A percentile compares a stretch with the other conserved stretches of the same genome.
These are phyloP conservation scores for Lasioglossum oenotherae DNA, from an alignment of 2,888 invertebrate genomes.

Conservation along the genomic window DNA sequence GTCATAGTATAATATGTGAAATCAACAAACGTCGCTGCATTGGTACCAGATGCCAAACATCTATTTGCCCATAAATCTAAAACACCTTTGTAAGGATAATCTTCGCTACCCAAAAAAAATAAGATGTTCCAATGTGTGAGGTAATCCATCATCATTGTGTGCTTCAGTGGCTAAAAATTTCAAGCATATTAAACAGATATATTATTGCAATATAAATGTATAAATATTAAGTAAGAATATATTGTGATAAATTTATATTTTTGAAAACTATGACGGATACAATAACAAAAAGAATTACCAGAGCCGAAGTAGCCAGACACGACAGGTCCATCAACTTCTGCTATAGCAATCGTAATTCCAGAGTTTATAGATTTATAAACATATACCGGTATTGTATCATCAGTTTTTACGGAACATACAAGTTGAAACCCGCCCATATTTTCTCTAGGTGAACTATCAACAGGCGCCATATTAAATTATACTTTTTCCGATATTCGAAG, in stretches of 20 bases:
- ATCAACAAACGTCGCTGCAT: slow-evolving; percentile 95
- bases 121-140: slow-evolving; percentile 96
- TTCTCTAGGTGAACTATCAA: slow-evolving; percentile 80
- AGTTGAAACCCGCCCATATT: slow-evolving; percentile 85
- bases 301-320: slow-evolving; percentile 95
- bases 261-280: background rate
- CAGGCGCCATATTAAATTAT: slow-evolving; percentile 79
- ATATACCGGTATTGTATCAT: slow-evolving; percentile 90
- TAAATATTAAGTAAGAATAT: background rate
- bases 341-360: slow-evolving; percentile 92
- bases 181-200: background rate
- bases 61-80: slow-evolving; percentile 95
- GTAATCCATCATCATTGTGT: slow-evolving; percentile 95
- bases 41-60: slow-evolving; percentile 95
- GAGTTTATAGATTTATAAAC: slow-evolving; percentile 93
- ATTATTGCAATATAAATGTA: background rate
- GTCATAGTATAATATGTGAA: slow-evolving; percentile 96
- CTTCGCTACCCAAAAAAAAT: slow-evolving; percentile 96
- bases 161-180: slow-evolving; percentile 92
- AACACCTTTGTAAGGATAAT: slow-evolving; percentile 95
- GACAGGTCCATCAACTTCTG: slow-evolving; percentile 95
- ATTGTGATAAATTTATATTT: slow-evolving; percentile 9
- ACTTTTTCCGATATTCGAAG: slow-evolving; percentile 12
- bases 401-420: slow-evolving; percentile 88
- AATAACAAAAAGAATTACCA: slow-evolving; percentile 86